phyloP scores from a whole-genome alignment of 2,113 vertebrate genomes.

The Aptenodytes patagonicus region DNA sequence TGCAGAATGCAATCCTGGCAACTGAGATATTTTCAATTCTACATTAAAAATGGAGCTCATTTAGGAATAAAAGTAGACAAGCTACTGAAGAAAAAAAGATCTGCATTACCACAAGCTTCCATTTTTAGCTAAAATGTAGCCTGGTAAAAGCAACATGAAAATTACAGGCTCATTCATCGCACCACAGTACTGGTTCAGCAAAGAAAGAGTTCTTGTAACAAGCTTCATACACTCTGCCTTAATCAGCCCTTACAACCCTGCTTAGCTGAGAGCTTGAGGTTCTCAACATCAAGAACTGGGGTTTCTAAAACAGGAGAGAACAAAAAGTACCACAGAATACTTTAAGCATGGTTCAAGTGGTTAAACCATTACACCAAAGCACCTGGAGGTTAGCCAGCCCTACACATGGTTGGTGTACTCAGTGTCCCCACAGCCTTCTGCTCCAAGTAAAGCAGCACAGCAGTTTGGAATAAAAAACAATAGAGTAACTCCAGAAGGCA shows the following conservation, averaged over 20 bases:
- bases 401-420: background rate
- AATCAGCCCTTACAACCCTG: background rate
- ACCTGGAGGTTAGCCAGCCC: background rate
- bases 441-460: background rate
- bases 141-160: slow-evolving; percentile 35
- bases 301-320: background rate
- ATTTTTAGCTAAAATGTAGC: slow-evolving; percentile 47
- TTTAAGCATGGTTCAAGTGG: background rate
- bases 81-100: background rate
- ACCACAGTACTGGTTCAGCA: background rate
- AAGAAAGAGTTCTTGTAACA: background rate
- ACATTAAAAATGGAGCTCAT: background rate
- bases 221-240: background rate
- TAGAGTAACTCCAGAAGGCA: background rate
- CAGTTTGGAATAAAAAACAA: background rate
- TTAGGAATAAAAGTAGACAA: slow-evolving; percentile 7
- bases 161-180: background rate
- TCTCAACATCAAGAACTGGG: background rate
- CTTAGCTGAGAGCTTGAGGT: background rate
- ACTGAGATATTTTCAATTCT: background rate
- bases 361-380: background rate
- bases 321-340: background rate
- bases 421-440: background rate
- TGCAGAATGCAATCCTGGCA: background rate
- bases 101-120: slow-evolving; percentile 11